phyloP scores from a whole-genome alignment of 2,113 vertebrate genomes.

The Takifugu bimaculatus region DNA sequence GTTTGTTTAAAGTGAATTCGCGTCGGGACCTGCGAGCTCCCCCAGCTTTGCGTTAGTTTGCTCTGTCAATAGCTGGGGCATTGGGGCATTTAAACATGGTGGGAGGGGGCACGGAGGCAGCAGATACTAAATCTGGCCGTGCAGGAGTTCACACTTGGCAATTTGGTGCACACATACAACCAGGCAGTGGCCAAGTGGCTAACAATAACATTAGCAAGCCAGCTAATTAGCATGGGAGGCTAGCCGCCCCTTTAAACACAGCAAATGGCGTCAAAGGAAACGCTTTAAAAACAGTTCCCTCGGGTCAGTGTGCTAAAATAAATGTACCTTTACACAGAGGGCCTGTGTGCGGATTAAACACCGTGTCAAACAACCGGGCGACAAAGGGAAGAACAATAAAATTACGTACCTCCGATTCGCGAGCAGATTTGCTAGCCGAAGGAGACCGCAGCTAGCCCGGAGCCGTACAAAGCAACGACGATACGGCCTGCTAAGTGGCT shows the following conservation, averaged over 20 bases:
- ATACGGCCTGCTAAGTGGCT: constrained; percentile 70
- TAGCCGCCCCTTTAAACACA: constrained; percentile 31
- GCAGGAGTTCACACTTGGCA: constrained; percentile 21
- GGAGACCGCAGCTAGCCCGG: constrained; percentile 49
- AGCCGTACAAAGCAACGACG: constrained; percentile 67
- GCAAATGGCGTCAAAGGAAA: constrained; percentile 66
- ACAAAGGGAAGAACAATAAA: constrained; percentile 2
- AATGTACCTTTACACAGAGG: background rate
- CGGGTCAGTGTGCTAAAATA: no score
- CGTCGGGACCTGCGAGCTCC: background rate
- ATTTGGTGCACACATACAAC: constrained; percentile 30
- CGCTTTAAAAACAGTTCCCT: background rate
- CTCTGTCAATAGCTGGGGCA: constrained; percentile 4
- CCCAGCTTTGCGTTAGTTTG: constrained; percentile 6
- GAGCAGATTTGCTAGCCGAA: constrained; percentile 49
- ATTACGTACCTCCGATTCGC: constrained; percentile 59
- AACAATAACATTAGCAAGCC: constrained; percentile 70
- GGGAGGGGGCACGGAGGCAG: constrained; percentile 40
- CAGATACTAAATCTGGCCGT: background rate
- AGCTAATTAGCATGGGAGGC: constrained; percentile 39
- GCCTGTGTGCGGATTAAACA: accelerated
- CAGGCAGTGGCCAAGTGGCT: constrained; percentile 41
- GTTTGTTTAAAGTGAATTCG: background rate
- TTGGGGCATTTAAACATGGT: constrained; percentile 43
- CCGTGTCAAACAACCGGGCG: no score